Conservation (phyloP, 2,797 vertebrate genomes). For the Sebastolobus alascanus region DNA sequence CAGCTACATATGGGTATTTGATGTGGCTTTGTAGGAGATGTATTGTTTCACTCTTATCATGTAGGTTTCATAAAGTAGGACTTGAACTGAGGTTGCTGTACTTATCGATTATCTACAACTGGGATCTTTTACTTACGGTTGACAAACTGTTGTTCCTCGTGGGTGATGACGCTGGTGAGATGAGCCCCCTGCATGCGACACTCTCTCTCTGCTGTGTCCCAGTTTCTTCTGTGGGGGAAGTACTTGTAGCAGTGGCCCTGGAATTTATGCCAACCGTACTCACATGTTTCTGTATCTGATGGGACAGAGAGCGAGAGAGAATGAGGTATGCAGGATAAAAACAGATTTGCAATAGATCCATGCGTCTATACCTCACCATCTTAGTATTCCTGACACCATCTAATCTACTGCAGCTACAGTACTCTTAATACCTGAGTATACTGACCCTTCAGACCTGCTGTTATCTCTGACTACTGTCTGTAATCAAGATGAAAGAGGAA, state of each 20-base stretch:
- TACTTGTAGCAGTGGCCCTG: conserved; percentile 98
- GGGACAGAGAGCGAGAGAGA: conserved; percentile 20
- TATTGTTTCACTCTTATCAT: neutral
- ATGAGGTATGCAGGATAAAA: conserved; percentile 17
- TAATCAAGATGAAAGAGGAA: conserved; percentile 35
- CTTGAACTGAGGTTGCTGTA: neutral
- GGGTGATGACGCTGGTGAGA: conserved; percentile 92
- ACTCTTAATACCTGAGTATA: conserved; percentile 23
- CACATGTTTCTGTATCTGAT: conserved; percentile 94
- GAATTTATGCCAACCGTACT: conserved; percentile 98
- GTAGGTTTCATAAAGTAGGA: neutral
- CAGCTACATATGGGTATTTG: conserved; percentile 12
- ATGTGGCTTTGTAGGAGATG: neutral
- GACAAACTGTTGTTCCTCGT: conserved; percentile 95
- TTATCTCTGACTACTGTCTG: conserved; percentile 31
- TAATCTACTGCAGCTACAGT: conserved; percentile 20
- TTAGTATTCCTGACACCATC: conserved; percentile 7
- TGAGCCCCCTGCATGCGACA: conserved; percentile 96
- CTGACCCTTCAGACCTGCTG: conserved; percentile 15
- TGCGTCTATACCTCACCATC: neutral
- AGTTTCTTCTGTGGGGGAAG: conserved; percentile 92
- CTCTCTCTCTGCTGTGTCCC: conserved; percentile 96
- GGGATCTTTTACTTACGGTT: conserved; percentile 89
- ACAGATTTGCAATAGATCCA: neutral
- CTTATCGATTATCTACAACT: neutral